Conservation (phyloP, 2,797 vertebrate species). For the Scarus forsteni region DNA sequence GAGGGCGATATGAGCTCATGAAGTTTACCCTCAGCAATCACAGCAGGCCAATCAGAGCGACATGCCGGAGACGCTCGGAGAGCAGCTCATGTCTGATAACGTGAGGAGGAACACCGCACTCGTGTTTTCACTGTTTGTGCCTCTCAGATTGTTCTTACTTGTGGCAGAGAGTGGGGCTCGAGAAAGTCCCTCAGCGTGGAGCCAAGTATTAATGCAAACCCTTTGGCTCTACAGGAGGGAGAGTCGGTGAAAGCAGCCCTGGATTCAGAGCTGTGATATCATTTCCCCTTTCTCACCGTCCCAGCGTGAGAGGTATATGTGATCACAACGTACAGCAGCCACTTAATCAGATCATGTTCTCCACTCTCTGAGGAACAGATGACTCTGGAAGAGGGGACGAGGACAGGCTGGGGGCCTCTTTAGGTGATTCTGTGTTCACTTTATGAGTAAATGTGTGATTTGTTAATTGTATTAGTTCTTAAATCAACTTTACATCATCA, state of each 20-base stretch:
- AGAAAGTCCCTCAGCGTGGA: conserved; percentile 70
- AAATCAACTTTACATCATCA: background rate
- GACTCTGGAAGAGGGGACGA: background rate
- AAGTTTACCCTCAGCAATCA: conserved; percentile 26
- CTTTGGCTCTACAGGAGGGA: conserved; percentile 57
- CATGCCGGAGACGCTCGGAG: conserved; percentile 37
- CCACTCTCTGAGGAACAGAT: conserved; percentile 1
- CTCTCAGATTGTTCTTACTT: conserved; percentile 28
- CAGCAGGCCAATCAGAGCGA: conserved; percentile 19
- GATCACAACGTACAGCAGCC: conserved; percentile 26
- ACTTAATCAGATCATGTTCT: conserved; percentile 10
- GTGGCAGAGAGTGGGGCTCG: conserved; percentile 39
- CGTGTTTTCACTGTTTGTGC: conserved; percentile 21
- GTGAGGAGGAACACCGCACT: conserved; percentile 1
- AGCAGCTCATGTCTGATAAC: conserved; percentile 27
- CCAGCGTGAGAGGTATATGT: conserved; percentile 15
- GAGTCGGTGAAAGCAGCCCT: conserved; percentile 33
- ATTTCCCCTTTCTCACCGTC: conserved; percentile 32
- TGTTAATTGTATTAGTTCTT: background rate
- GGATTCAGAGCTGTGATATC: conserved; percentile 32
- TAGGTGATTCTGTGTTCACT: background rate
- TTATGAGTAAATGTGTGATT: background rate
- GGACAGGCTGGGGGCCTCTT: background rate
- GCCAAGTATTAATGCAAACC: conserved; percentile 76
- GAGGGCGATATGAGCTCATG: conserved; percentile 41